phyloP scores from a whole-genome alignment of 1,140 invertebrate species.

The Battus philenor region DNA sequence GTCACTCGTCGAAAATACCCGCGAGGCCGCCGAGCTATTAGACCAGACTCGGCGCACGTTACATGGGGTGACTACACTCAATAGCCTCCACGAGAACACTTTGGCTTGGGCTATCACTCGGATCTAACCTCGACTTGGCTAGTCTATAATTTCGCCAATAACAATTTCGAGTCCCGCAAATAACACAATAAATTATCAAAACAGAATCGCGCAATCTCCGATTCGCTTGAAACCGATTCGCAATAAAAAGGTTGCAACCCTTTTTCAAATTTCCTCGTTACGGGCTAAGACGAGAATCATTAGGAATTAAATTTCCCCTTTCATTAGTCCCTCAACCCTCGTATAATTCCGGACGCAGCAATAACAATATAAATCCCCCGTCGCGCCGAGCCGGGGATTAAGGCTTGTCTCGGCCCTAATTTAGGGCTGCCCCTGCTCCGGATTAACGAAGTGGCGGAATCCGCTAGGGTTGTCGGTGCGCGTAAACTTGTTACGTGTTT shows the following conservation, averaged over 20 bases:
- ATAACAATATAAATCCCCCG: slow-evolving; percentile 76
- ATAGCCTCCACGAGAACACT: too few relatives aligned
- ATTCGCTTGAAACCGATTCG: slow-evolving; percentile 52
- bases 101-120: too few relatives aligned
- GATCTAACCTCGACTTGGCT: too few relatives aligned
- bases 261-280: slow-evolving; percentile 74
- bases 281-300: slow-evolving; percentile 75
- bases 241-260: slow-evolving; percentile 69
- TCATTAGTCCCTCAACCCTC: slow-evolving; percentile 76
- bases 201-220: slow-evolving; percentile 49
- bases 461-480: slow-evolving; percentile 72
- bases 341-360: slow-evolving; percentile 75
- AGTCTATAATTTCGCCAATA: too few relatives aligned
- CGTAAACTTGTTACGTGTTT: slow-evolving; percentile 75
- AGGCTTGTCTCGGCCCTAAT: slow-evolving; percentile 75
- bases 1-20: too few relatives aligned
- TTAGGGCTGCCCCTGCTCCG: slow-evolving; percentile 72
- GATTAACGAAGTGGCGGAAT: slow-evolving; percentile 75
- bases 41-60: too few relatives aligned
- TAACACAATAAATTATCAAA: slow-evolving; percentile 10
- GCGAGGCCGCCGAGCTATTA: too few relatives aligned
- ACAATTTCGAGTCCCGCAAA: too few relatives aligned
- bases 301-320: slow-evolving; percentile 76
- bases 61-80: too few relatives aligned
- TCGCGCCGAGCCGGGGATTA: slow-evolving; percentile 72